These are phyloP conservation scores for Eupithecia insigniata DNA, from an alignment of 2,888 invertebrate species.

Conservation along the genomic window DNA sequence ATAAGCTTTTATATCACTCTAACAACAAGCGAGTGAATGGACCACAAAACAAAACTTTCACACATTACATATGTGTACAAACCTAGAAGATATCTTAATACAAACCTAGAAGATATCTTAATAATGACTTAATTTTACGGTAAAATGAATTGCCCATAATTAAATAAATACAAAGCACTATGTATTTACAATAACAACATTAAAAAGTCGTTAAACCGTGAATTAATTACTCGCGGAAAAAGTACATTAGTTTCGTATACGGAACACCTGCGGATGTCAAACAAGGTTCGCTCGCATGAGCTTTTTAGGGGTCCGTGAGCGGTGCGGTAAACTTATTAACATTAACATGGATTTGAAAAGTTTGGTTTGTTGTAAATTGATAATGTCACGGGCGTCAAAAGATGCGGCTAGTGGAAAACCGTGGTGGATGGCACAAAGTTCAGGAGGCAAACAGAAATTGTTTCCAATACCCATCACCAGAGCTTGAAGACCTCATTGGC, in stretches of 20 bases:
- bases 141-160: conserved; percentile 20
- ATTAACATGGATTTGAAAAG: not conserved
- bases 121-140: conserved; percentile 27
- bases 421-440: not conserved
- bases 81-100: not conserved
- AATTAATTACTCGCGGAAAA: conserved; percentile 63
- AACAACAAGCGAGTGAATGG: not conserved
- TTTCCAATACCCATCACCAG: not conserved
- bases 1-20: too few relatives aligned
- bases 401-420: not conserved
- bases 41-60: not conserved
- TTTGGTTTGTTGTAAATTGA: not conserved
- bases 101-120: not conserved
- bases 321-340: not conserved
- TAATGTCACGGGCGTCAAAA: not conserved
- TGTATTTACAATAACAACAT: conserved; percentile 56
- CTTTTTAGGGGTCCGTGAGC: conserved; percentile 19
- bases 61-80: not conserved
- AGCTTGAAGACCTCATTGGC: not conserved
- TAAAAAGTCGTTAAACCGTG: conserved; percentile 61
- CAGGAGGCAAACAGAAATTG: not conserved
- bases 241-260: conserved; percentile 52
- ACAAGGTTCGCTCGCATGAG: conserved; percentile 22
- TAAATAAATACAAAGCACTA: conserved; percentile 40
- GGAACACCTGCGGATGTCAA: conserved; percentile 54